Conservation (phyloP, 2,113 vertebrate species). For the Phylloscopus whistleri region DNA sequence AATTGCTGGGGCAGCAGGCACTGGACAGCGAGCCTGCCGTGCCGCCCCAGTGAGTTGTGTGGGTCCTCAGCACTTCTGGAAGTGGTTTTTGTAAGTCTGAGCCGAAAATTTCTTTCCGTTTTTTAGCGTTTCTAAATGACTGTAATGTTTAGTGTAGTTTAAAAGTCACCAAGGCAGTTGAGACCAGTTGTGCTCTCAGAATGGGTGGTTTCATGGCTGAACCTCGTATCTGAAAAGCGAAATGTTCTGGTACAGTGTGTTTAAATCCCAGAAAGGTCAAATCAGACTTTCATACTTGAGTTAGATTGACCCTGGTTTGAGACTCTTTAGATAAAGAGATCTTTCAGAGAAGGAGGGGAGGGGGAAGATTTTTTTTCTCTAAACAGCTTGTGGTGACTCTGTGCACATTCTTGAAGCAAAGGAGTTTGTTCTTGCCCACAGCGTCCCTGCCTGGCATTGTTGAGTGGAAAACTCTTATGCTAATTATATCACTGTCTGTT, state of each 20-base stretch:
- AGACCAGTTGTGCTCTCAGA: conserved; percentile 14
- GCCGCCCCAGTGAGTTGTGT: neutral
- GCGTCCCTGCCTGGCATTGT: conserved; percentile 4
- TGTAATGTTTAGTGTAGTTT: neutral
- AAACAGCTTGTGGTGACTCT: neutral
- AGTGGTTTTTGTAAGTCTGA: conserved; percentile 45
- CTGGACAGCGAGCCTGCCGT: neutral
- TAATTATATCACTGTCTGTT: conserved; percentile 47
- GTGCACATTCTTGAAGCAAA: conserved; percentile 20
- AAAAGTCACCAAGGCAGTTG: conserved; percentile 32
- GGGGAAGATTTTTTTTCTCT: neutral
- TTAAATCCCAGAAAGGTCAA: conserved; percentile 58
- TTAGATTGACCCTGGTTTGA: conserved; percentile 46
- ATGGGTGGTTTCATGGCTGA: conserved; percentile 53
- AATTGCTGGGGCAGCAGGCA: conserved; percentile 36
- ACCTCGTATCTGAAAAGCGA: conserved; percentile 16
- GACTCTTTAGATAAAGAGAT: conserved; percentile 34
- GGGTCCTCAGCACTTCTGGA: conserved; percentile 46
- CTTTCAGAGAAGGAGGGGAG: neutral
- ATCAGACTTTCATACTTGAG: conserved; percentile 36
- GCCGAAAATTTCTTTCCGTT: conserved; percentile 1
- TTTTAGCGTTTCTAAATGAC: conserved; percentile 51
- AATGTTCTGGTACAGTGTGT: conserved; percentile 33
- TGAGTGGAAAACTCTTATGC: conserved; percentile 31
- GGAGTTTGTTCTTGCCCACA: conserved; percentile 36